Conservation (phyloP, 2,113 vertebrate genomes). For the Pelobates fuscus region DNA sequence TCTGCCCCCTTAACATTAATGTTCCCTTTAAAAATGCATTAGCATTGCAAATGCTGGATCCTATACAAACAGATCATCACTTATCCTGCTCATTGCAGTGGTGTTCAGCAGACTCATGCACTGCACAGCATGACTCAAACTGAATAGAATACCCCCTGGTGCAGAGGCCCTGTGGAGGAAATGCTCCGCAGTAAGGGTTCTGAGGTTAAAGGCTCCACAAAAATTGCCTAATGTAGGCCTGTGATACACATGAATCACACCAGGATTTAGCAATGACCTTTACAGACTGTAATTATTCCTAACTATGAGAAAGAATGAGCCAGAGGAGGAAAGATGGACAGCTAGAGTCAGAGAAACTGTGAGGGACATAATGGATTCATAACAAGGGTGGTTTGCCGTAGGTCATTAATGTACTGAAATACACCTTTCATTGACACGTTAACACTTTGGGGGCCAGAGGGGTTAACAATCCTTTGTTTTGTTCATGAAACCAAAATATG, state of each 20-base stretch:
- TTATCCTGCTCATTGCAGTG: slow-evolving; percentile 37
- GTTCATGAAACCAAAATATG: too few relatives aligned
- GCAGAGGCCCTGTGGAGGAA: slow-evolving; percentile 18
- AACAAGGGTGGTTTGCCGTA: too few relatives aligned
- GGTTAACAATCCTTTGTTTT: too few relatives aligned
- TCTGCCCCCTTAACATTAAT: slow-evolving; percentile 1
- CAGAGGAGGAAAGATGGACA: slow-evolving; percentile 20
- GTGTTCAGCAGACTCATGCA: slow-evolving; percentile 1
- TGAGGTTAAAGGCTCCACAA: slow-evolving; percentile 10
- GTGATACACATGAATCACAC: slow-evolving; percentile 19
- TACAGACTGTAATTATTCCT: slow-evolving; percentile 37
- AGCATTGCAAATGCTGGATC: slow-evolving; percentile 39
- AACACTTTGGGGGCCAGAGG: too few relatives aligned
- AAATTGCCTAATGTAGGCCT: slow-evolving; percentile 27
- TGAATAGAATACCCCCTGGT: slow-evolving; percentile 19
- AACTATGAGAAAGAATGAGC: slow-evolving; percentile 18
- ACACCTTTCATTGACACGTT: too few relatives aligned
- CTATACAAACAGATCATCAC: slow-evolving; percentile 24
- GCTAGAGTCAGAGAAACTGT: background rate
- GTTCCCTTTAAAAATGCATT: slow-evolving; percentile 13
- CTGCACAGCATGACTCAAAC: slow-evolving; percentile 30
- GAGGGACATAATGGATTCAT: background rate
- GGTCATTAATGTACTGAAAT: too few relatives aligned
- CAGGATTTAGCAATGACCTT: slow-evolving; percentile 30
- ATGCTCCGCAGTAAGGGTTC: background rate